These are phyloP conservation scores for Vulpes ferrilata DNA, from an alignment of 2,113 vertebrate species.

Conservation along the genomic window DNA sequence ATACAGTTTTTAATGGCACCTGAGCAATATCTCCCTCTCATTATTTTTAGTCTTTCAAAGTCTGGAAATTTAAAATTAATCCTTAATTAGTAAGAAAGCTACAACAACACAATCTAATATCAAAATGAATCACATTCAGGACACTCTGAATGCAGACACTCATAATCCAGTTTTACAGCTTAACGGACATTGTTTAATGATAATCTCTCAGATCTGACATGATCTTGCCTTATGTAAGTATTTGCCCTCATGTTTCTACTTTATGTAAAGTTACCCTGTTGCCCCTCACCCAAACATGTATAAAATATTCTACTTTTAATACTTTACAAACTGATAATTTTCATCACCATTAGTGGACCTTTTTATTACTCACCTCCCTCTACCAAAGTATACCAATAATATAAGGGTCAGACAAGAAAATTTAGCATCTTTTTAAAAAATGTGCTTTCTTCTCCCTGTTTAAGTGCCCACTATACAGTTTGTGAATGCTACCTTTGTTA, in stretches of 20 bases:
- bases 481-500: slow-evolving; percentile 12
- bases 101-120: slow-evolving; percentile 3
- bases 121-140: slow-evolving; percentile 34
- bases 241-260: neutral
- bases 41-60: slow-evolving; percentile 54
- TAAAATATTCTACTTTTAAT: slow-evolving; percentile 5
- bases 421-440: neutral
- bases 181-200: neutral
- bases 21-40: neutral
- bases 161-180: slow-evolving; percentile 4
- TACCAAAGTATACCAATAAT: neutral
- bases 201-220: slow-evolving; percentile 1
- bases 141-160: neutral
- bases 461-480: neutral
- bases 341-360: neutral
- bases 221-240: slow-evolving; percentile 31
- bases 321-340: slow-evolving; percentile 21
- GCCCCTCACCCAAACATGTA: neutral
- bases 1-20: slow-evolving; percentile 60
- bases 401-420: slow-evolving; percentile 30
- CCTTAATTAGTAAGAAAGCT: slow-evolving; percentile 27
- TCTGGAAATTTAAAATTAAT: slow-evolving; percentile 21
- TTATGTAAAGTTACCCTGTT: slow-evolving; percentile 57
- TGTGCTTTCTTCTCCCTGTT: slow-evolving; percentile 26
- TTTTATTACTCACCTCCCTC: neutral